phyloP scores from a whole-genome alignment of 2,888 invertebrate genomes.

The Drosophila imparisetae region DNA sequence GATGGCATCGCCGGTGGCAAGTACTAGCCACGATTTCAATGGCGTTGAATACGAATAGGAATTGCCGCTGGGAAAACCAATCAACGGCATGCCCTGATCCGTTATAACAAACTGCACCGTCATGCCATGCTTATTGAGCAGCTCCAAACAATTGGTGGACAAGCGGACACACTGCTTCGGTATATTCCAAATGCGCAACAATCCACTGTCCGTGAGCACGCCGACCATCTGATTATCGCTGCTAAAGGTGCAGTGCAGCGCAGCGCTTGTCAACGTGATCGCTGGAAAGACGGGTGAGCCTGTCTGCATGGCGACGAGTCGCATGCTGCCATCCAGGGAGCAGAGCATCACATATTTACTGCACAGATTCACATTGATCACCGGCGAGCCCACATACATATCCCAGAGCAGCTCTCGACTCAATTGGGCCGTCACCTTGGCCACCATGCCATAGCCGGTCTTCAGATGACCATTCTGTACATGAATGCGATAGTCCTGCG shows the following conservation, averaged over 20 bases:
- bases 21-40: conserved; percentile 89
- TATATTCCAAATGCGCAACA: conserved; percentile 83
- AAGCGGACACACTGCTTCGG: conserved; percentile 66
- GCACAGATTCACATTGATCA: conserved; percentile 83
- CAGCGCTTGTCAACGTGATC: conserved; percentile 80
- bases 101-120: conserved; percentile 87
- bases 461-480: conserved; percentile 85
- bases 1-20: conserved; percentile 86
- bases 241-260: conserved; percentile 83
- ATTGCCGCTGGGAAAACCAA: conserved; percentile 93
- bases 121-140: conserved; percentile 85
- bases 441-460: conserved; percentile 87
- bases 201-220: conserved; percentile 83
- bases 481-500: conserved; percentile 85
- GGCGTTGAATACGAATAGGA: conserved; percentile 93
- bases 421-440: conserved; percentile 86
- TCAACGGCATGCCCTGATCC: conserved; percentile 91
- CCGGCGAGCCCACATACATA: conserved; percentile 86
- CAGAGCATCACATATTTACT: conserved; percentile 83
- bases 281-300: conserved; percentile 83
- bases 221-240: conserved; percentile 82
- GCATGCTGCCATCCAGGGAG: conserved; percentile 83
- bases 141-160: conserved; percentile 82
- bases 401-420: conserved; percentile 88
- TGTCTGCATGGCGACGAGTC: conserved; percentile 79